Evolutionary conservation across 2,797 vertebrate species (phyloP), one percentile per base, ranked within the genome.

Genomic region (Microctenopoma steveboyesi): DNA sequence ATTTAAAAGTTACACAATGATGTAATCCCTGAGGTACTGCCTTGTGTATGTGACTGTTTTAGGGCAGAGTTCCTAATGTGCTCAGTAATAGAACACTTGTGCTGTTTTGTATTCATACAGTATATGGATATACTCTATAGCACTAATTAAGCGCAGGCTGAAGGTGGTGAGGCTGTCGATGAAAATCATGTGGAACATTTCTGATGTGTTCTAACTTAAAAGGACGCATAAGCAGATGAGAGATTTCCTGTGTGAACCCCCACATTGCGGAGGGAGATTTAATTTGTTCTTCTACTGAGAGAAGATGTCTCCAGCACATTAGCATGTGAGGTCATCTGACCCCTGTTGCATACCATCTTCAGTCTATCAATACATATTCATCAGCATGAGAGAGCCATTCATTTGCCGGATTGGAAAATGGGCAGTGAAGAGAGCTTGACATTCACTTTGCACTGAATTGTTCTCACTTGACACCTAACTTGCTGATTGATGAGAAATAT

Each of bases 401-500:
- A 95, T 95, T 83, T 88, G 92, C 91, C 93, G 80, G 77, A 88
- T 83, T 82, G 71, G 67, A 79, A 84, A 81, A 86, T 87, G 80
- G 88, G 68, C 88, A 89, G 85, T 74, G 81, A 81, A 87, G 84
- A 86, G 85, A 91, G 87, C 92, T 81, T 81, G 88, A 90, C 93
- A 85, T 93, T 93, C 93, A 93, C 92, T 76, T 89, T 80, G 85
- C 80, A 74, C 75, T 83, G 88, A 86, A 87, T 88, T 88, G 89
- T 94, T 92, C 92, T 82, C 79, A 88, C 87, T 88, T 93, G 93
- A 94, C 91, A 86, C 81, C 89, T 91, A 84, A 93, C 86, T 93
- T 85, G 84, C 85, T 94, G 93, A 95, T 94, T 95, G 95, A 95
- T 95, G 92, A 92, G 91, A 91, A 92, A 92, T 93, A 95, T 94